Evolutionary conservation across 2,113 vertebrate species (phyloP).

Genomic region (Merops nubicus): DNA sequence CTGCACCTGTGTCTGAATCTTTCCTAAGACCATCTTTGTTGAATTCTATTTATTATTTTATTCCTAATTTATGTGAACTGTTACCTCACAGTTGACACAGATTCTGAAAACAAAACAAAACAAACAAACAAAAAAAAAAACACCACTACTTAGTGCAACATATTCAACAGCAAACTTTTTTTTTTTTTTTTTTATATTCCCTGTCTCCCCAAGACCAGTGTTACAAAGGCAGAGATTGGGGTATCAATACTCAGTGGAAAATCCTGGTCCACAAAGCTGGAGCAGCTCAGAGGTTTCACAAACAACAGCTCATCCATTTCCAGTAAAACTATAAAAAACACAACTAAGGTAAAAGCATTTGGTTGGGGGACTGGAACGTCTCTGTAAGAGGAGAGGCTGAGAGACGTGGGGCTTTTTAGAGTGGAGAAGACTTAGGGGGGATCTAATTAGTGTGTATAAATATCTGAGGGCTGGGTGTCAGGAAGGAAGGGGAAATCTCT

Average conservation of each 20-base stretch:
- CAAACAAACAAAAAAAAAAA: neutral
- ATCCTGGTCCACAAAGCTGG: neutral
- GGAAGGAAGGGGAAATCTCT: no score
- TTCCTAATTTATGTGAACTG: neutral
- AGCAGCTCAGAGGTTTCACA: neutral
- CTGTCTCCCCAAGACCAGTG: neutral
- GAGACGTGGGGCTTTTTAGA: no score
- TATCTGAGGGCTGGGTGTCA: no score
- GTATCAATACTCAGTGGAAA: neutral
- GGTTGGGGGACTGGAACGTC: no score
- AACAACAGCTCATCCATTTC: neutral
- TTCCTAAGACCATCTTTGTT: neutral
- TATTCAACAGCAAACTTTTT: neutral
- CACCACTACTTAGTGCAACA: neutral
- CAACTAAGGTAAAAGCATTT: neutral
- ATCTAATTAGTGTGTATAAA: no score
- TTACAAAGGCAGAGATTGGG: rapidly evolving
- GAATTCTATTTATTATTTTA: neutral
- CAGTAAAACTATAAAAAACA: neutral
- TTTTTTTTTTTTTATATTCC: neutral
- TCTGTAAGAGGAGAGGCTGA: no score
- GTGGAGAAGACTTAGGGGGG: no score
- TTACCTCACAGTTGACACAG: neutral
- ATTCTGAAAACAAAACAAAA: neutral
- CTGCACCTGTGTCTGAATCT: neutral